Evolutionary conservation across 2,113 vertebrate species (phyloP).

Genomic region (Salvelinus sp.): DNA sequence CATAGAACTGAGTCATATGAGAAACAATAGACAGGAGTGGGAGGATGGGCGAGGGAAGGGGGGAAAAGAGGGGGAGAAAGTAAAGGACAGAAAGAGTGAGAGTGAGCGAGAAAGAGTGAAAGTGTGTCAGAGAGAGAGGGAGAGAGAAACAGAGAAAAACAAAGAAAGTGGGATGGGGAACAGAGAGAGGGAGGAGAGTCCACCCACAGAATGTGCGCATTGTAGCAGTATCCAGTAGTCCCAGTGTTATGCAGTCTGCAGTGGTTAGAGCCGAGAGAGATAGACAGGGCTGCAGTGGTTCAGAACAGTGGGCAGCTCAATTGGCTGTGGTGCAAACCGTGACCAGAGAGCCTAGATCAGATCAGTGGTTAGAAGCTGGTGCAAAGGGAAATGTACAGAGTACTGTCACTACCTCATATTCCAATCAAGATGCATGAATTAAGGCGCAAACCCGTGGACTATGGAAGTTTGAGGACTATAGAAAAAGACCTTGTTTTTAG

Average conservation of each 20-base stretch:
- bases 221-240: constrained; percentile 55
- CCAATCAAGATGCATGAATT: too few relatives aligned
- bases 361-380: too few relatives aligned
- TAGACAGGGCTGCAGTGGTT: constrained; percentile 47
- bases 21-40: constrained; percentile 8
- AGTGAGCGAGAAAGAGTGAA: too few relatives aligned
- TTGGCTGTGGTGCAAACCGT: constrained; percentile 5
- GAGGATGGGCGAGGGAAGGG: neutral
- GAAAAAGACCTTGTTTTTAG: too few relatives aligned
- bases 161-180: neutral
- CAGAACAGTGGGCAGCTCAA: constrained; percentile 26
- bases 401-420: too few relatives aligned
- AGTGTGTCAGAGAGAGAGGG: constrained; percentile 14
- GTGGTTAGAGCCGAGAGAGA: constrained; percentile 31
- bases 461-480: too few relatives aligned
- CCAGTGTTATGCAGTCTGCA: constrained; percentile 57
- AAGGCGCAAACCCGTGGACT: too few relatives aligned
- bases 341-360: constrained; percentile 26
- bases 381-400: too few relatives aligned
- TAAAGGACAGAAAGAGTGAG: neutral
- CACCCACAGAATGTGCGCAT: constrained; percentile 60
- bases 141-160: neutral
- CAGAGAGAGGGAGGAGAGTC: constrained; percentile 21
- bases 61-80: neutral
- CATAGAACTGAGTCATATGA: constrained; percentile 18